Conservation (phyloP, 2,113 vertebrate species). For the Petroica traversi region DNA sequence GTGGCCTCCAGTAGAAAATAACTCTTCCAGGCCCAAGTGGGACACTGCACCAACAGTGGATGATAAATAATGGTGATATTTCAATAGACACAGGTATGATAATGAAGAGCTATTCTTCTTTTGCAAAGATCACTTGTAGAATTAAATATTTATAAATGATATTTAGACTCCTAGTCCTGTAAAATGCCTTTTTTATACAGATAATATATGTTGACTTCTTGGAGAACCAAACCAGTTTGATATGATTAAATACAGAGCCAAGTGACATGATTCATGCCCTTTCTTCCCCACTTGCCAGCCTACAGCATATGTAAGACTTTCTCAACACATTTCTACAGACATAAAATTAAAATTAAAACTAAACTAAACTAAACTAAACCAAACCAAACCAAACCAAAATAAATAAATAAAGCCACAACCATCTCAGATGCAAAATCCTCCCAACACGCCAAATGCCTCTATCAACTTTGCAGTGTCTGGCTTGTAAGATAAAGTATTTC, state of each 20-base stretch:
- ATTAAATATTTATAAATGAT: slow-evolving; percentile 78
- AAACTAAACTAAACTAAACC: too few species aligned
- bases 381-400: neutral
- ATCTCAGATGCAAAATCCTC: neutral
- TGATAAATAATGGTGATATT: slow-evolving; percentile 72
- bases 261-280: slow-evolving; percentile 60
- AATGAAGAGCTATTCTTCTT: slow-evolving; percentile 72
- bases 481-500: neutral
- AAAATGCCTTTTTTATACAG: slow-evolving; percentile 65
- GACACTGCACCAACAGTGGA: slow-evolving; percentile 43
- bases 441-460: neutral
- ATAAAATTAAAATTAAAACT: neutral
- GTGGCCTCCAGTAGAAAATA: neutral
- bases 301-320: neutral
- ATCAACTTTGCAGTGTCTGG: neutral
- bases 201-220: slow-evolving; percentile 72
- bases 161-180: slow-evolving; percentile 64
- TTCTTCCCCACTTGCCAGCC: slow-evolving; percentile 13
- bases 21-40: neutral
- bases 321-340: neutral
- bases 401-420: neutral
- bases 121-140: slow-evolving; percentile 66
- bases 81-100: slow-evolving; percentile 69
- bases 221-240: slow-evolving; percentile 66
- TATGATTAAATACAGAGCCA: slow-evolving; percentile 57